Conservation (phyloP, 2,797 vertebrate species). For the Odontamblyopus rebecca region DNA sequence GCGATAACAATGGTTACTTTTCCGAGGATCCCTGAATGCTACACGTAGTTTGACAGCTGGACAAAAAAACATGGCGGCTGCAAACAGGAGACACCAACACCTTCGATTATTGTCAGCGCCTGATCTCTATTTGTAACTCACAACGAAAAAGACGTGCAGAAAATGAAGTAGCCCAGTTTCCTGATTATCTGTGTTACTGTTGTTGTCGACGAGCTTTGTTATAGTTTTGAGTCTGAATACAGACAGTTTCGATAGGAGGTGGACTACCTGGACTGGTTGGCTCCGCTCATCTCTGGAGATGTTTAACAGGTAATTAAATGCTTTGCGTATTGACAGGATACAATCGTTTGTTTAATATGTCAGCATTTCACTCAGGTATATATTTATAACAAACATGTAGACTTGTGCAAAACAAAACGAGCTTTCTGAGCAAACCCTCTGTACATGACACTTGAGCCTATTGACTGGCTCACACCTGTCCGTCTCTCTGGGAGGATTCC, state of each 20-base stretch:
- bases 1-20: background rate
- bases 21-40: slow-evolving; percentile 45
- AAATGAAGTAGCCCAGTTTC: background rate
- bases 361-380: too few relatives aligned
- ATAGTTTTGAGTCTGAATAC: background rate
- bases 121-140: slow-evolving; percentile 19
- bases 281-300: slow-evolving; percentile 34
- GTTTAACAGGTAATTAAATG: slow-evolving; percentile 60
- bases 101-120: slow-evolving; percentile 18
- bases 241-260: background rate
- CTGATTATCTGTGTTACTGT: background rate
- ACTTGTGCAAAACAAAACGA: background rate
- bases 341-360: background rate
- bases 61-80: slow-evolving; percentile 72
- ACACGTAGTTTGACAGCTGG: slow-evolving; percentile 59
- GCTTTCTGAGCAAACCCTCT: background rate
- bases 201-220: background rate
- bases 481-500: slow-evolving; percentile 32
- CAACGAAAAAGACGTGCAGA: background rate
- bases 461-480: slow-evolving; percentile 12
- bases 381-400: background rate
- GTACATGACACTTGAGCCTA: background rate
- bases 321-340: background rate
- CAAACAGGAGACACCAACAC: slow-evolving; percentile 24
- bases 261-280: slow-evolving; percentile 6